Percentiles rank a stretch among this genome's conserved stretches.
phyloP scores from a whole-genome alignment of 2,888 invertebrate genomes.

The Drosophila ustulata region DNA sequence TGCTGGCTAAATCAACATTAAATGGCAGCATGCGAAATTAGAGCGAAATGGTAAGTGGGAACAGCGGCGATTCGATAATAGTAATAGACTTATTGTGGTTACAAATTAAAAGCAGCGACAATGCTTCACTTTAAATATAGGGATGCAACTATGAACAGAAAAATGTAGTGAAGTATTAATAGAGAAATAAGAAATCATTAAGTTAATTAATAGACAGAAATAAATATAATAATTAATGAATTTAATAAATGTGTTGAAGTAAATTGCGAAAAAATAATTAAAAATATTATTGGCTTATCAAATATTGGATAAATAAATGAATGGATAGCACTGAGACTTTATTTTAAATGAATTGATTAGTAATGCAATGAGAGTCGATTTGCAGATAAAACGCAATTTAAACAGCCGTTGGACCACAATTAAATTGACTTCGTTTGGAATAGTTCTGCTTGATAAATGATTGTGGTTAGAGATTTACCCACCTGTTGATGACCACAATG shows the following conservation, averaged over 20 bases:
- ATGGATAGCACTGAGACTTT: too few species aligned
- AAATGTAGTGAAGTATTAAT: not conserved
- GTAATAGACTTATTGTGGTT: too few species aligned
- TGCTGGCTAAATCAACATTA: constrained; percentile 16
- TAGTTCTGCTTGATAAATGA: not conserved
- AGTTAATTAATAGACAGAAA: not conserved
- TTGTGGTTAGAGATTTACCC: not conserved
- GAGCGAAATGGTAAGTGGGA: not conserved
- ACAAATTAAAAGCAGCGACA: too few species aligned
- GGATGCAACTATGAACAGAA: too few species aligned
- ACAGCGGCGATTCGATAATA: not conserved
- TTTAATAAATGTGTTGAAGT: too few species aligned
- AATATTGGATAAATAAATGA: too few species aligned
- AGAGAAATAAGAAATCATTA: not conserved
- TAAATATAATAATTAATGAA: too few species aligned
- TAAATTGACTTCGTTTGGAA: not conserved
- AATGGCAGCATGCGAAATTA: constrained; percentile 2
- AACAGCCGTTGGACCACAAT: not conserved
- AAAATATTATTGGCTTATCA: too few species aligned
- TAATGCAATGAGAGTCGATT: too few species aligned
- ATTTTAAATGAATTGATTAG: too few species aligned
- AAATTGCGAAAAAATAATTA: too few species aligned
- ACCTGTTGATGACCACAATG: constrained; percentile 88
- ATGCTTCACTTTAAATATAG: too few species aligned
- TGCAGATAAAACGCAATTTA: not conserved